A percentile compares a stretch with the other conserved stretches of the same genome.
These are phyloP conservation scores for Myotis daubentonii DNA, from an alignment of 2,797 vertebrate genomes.

Conservation along the genomic window DNA sequence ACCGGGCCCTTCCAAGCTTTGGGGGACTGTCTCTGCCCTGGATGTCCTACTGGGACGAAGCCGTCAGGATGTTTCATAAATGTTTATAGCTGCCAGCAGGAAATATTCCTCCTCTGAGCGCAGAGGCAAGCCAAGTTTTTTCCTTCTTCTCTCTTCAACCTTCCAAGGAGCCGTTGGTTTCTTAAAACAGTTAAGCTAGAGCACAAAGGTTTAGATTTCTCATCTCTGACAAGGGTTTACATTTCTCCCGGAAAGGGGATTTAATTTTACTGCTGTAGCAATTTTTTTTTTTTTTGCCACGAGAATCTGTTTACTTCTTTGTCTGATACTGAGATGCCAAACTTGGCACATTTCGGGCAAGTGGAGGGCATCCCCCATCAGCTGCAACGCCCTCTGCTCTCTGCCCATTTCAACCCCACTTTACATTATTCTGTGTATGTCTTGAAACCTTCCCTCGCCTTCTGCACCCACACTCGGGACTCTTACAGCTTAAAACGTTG, in stretches of 20 bases:
- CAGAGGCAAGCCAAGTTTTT: neutral
- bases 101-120: slow-evolving; percentile 33
- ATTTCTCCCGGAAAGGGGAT: slow-evolving; percentile 67
- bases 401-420: neutral
- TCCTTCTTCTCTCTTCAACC: slow-evolving; percentile 40
- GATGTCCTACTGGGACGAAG: neutral
- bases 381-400: slow-evolving; percentile 37
- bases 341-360: slow-evolving; percentile 34
- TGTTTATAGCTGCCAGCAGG: neutral
- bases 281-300: slow-evolving; percentile 31
- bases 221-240: slow-evolving; percentile 53
- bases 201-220: slow-evolving; percentile 67
- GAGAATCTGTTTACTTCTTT: slow-evolving; percentile 70
- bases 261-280: slow-evolving; percentile 70
- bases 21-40: neutral
- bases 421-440: neutral
- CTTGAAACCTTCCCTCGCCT: neutral
- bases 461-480: neutral
- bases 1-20: neutral
- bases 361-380: slow-evolving; percentile 13
- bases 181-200: slow-evolving; percentile 50
- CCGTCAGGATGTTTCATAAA: neutral
- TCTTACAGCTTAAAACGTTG: neutral
- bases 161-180: slow-evolving; percentile 62
- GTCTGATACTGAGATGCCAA: slow-evolving; percentile 54